Percentiles rank a stretch among this genome's conserved stretches.
Conservation (phyloP, 1,140 invertebrate species). For the Lepidurus couesii region DNA sequence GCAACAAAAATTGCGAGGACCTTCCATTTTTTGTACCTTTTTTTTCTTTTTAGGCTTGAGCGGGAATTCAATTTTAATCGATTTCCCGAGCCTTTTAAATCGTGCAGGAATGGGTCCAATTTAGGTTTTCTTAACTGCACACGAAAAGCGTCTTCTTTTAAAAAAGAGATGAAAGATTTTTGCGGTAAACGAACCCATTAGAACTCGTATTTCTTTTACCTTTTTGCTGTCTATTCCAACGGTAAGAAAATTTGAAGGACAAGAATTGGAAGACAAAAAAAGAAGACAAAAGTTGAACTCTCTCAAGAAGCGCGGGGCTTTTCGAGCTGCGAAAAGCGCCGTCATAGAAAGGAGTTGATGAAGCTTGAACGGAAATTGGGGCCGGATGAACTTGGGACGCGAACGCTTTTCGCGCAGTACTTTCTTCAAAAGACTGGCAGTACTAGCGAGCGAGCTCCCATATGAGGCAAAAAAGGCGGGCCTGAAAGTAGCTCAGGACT, state of each 20-base stretch:
- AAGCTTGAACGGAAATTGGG: constrained; percentile 21
- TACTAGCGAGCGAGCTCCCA: neutral
- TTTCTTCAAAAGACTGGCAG: neutral
- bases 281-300: neutral
- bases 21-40: neutral
- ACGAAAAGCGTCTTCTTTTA: neutral
- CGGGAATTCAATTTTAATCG: neutral
- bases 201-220: constrained; percentile 2
- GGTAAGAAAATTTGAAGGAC: neutral
- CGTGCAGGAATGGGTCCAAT: neutral
- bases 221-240: neutral
- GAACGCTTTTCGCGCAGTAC: neutral
- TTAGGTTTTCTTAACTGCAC: neutral
- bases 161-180: constrained; percentile 5
- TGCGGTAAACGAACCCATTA: constrained; percentile 10
- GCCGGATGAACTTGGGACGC: constrained; percentile 7
- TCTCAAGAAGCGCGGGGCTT: neutral
- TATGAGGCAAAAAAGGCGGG: neutral
- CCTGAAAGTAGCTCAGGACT: neutral
- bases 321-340: constrained; percentile 20
- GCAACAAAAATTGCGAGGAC: neutral
- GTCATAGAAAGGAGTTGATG: constrained; percentile 8
- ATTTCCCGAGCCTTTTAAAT: neutral
- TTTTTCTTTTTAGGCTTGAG: neutral
- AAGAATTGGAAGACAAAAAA: neutral